phyloP scores from a whole-genome alignment of 2,888 invertebrate genomes.

The Adelognathus sp. region DNA sequence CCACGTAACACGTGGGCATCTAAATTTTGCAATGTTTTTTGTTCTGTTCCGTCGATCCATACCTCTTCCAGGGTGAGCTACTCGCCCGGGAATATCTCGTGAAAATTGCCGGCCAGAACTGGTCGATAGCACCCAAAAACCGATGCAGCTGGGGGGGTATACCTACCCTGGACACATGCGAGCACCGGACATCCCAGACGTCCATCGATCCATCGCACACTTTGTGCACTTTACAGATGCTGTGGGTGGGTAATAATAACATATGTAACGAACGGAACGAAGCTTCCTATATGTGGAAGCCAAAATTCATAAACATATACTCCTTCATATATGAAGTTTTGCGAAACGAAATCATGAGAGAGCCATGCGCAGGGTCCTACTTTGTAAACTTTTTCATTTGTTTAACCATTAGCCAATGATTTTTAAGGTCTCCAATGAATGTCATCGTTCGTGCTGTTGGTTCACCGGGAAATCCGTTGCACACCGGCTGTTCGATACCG shows the following conservation, averaged over 20 bases:
- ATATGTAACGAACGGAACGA: too few relatives aligned
- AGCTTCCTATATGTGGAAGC: neutral
- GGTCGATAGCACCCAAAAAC: neutral
- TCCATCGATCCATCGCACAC: neutral
- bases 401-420: neutral
- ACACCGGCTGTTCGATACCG: slow-evolving; percentile 38
- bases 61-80: neutral
- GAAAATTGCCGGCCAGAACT: neutral
- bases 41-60: neutral
- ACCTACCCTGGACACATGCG: neutral
- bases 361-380: too few relatives aligned
- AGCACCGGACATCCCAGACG: neutral
- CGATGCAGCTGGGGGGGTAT: neutral
- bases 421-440: slow-evolving; percentile 13
- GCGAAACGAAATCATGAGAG: too few relatives aligned
- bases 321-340: too few relatives aligned
- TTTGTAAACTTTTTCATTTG: neutral
- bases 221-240: neutral
- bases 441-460: neutral
- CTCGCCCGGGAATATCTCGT: neutral
- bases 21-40: neutral
- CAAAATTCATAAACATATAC: too few relatives aligned
- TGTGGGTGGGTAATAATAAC: neutral
- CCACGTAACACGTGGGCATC: too few relatives aligned
- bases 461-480: slow-evolving; percentile 1